Evolutionary conservation across 35 echinoderm and acorn worm species (phyloP), one percentile per base, ranked within the genome.

Genomic region (Holothuria glaberrima): DNA sequence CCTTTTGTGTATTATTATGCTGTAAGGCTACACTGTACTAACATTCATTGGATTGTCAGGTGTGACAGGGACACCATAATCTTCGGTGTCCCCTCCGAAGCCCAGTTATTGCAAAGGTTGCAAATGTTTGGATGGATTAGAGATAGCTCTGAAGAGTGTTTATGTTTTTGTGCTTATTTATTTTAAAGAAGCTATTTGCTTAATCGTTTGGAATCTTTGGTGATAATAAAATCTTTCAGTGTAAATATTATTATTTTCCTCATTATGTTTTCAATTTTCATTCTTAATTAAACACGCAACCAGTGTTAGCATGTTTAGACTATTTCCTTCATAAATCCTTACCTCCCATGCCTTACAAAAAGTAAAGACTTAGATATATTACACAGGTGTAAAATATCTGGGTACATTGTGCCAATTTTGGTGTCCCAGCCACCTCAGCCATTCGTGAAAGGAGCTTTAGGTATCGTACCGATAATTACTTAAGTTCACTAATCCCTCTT

Each of bases 111-210:
- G 16, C n/a, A 61, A 61, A 61, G n/a, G 16, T 14, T 61, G 58
- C 16, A 61, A 2, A 61, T 61, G 58, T 61, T 61, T 2, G 58
- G 3, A 18, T 61, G 58, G n/a, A 61, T 61, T 61, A 0, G 58
- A 3, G 58, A n/a, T 61, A 61, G n/a, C 58, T 61, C n/a, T 61
- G 58, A 61, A 61, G n/a, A 61, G 58, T 61, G 58, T 61, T 61
- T 2, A 61, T 61, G 58, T 61, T 61, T 61, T 61, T 61, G 58
- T n/a, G n/a, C n/a, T 61, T n/a, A 61, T 61, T 0, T 61, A 61
- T 61, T 61, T 61, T 18, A 61, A 61, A 18, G 58, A 14, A 61
- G 58, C 58, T 18, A 61, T 61, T 61, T 61, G 58, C 58, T 61
- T 2, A 61, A 61, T 61, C 58, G 16, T 61, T 61, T 61, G 58